Base-by-base conservation (phyloP, 2,113 vertebrate species). In the Arothron firmamentum region DNA sequence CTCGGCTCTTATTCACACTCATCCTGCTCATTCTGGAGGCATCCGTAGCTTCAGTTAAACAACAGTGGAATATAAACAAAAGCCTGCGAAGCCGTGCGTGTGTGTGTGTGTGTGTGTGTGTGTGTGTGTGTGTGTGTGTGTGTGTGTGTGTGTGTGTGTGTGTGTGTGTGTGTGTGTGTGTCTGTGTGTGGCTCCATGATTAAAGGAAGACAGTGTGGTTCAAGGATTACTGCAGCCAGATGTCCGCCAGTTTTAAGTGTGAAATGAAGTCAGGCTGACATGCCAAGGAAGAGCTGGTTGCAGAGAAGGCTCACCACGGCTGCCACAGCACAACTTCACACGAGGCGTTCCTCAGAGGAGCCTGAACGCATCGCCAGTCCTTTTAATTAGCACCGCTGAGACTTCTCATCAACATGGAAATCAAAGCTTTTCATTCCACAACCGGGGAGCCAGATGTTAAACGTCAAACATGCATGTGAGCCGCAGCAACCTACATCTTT, bases 361-460 rank as follows among this genome's bases (percentile, higher is more conserved):
- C 14, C 4, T 2, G 57, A 20, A 48, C 11, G 34, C 74, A 52
- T 69, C 58, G 17, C 16, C 38, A 54, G 41, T 60, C 57, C 41
- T 0, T 61, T 64, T 81, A 78, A 84, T 79, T 71, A 69, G 78
- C 20, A 64, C 72, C 67, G 0, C 23, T 20, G 81, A 76, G 75
- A 49, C 54, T 81, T 72, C 66, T 69, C 61, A 61, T 74, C 57
- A 66, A 34, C 2, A 11, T 15, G 13, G 12, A 60, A 71, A 71
- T 76, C 78, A 74, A 68, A 73, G n/a, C 31, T 51, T 77, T 23
- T 59, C 17, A 42, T 51, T 42, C 11, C 8, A 56, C 57, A 63
- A 53, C 8, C 16, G 52, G 52, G 23, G 16, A 58, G 31, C 42
- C 61, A 56, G 16, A 38, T 38, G 34, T 38, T 10, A 11, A 38